phyloP scores from a whole-genome alignment of 1,140 invertebrate species.

The Conus betulinus region DNA sequence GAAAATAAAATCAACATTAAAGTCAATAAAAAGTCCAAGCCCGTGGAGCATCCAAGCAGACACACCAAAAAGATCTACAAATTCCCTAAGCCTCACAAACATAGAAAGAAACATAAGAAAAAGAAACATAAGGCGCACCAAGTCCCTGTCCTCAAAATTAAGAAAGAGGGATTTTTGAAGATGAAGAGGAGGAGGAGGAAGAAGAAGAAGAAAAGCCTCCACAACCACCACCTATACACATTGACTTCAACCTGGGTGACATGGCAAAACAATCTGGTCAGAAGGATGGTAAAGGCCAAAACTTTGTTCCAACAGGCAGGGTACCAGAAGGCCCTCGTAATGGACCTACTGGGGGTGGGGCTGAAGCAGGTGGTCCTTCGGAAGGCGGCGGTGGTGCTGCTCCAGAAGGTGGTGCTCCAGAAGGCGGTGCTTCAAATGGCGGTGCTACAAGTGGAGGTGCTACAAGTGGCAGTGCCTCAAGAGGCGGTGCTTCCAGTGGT shows the following conservation, averaged over 20 bases:
- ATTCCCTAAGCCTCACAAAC: neutral
- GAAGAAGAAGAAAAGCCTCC: neutral
- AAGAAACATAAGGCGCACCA: neutral
- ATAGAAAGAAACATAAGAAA: neutral
- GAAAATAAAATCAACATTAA: neutral
- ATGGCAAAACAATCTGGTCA: neutral
- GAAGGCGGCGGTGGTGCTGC: neutral
- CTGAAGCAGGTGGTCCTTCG: neutral
- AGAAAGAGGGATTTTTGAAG: neutral
- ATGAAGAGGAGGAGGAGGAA: conserved; percentile 8
- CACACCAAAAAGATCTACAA: too few species aligned
- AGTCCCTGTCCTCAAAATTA: too few species aligned
- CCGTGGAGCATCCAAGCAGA: too few species aligned
- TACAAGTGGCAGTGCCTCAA: too few species aligned
- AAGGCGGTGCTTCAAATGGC: neutral
- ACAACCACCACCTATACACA: neutral
- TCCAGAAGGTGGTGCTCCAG: neutral
- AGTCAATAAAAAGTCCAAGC: neutral
- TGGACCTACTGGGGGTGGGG: neutral
- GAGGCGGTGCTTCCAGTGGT: too few species aligned
- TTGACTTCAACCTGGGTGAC: neutral
- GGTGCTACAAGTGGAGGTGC: neutral
- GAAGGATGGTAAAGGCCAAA: neutral
- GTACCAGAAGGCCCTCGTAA: too few species aligned
- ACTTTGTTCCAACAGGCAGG: neutral